phyloP scores from a whole-genome alignment of 2,888 invertebrate species.

The Heliconius charithonia region DNA sequence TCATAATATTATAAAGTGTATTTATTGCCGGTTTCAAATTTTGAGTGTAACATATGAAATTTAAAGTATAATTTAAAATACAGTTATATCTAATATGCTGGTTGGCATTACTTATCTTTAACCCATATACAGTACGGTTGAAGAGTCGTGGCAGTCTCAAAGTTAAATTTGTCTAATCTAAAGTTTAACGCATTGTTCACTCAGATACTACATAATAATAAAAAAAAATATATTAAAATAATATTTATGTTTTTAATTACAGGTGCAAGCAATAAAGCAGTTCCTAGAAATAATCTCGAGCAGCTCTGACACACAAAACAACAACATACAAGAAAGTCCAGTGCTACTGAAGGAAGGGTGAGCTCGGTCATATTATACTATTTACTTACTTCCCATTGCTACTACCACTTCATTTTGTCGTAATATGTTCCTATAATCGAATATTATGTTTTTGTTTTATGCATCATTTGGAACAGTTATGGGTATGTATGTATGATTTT shows the following conservation, averaged over 20 bases:
- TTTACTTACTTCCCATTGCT: not conserved
- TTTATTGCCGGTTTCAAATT: not conserved
- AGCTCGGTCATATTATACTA: slow-evolving; percentile 59
- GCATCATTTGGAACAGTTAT: slow-evolving; percentile 69
- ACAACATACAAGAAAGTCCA: slow-evolving; percentile 86
- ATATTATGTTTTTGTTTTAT: slow-evolving; percentile 54
- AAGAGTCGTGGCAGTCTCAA: not conserved
- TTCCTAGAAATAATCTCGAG: slow-evolving; percentile 96
- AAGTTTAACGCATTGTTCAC: not conserved
- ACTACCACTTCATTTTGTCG: slow-evolving; percentile 40
- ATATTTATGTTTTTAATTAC: slow-evolving; percentile 36
- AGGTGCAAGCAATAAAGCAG: slow-evolving; percentile 90
- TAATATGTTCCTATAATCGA: slow-evolving; percentile 43
- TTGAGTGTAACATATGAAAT: not conserved
- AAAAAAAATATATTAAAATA: not conserved
- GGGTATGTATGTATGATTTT: slow-evolving; percentile 67
- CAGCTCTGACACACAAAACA: slow-evolving; percentile 86
- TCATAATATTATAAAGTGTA: not conserved
- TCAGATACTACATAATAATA: no score
- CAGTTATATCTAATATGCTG: not conserved
- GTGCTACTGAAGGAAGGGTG: slow-evolving; percentile 96
- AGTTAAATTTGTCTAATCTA: no score
- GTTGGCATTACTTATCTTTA: not conserved
- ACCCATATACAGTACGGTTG: not conserved
- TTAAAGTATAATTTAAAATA: no score